phyloP scores from a whole-genome alignment of 2,797 vertebrate genomes.

The Enteromius paludinosus region DNA sequence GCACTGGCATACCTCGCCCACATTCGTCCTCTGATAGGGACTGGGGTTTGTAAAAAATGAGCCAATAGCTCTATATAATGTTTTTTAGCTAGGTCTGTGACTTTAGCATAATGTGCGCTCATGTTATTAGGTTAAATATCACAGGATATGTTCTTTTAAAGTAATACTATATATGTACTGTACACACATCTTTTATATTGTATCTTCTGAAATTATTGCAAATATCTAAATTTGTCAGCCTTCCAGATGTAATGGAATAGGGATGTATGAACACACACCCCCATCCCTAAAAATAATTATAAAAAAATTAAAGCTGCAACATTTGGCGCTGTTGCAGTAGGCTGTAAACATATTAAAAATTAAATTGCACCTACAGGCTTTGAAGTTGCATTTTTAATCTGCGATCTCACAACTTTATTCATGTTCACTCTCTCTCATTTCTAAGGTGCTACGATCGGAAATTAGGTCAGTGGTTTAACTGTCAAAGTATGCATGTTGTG shows the following conservation, averaged over 20 bases:
- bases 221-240: neutral
- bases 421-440: conserved; percentile 50
- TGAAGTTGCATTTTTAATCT: conserved; percentile 71
- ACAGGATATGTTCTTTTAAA: neutral
- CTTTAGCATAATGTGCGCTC: conserved; percentile 14
- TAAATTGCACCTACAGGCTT: conserved; percentile 77
- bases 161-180: neutral
- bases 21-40: conserved; percentile 56
- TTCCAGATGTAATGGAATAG: conserved; percentile 55
- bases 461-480: conserved; percentile 42
- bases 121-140: conserved; percentile 20
- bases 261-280: conserved; percentile 49
- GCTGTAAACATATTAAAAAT: conserved; percentile 81
- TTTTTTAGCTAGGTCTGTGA: conserved; percentile 25
- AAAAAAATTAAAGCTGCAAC: conserved; percentile 68
- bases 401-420: conserved; percentile 63
- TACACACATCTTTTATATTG: neutral
- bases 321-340: conserved; percentile 70
- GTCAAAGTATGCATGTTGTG: neutral
- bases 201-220: conserved; percentile 25
- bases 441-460: conserved; percentile 34
- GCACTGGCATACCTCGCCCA: conserved; percentile 54
- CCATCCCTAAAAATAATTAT: conserved; percentile 68
- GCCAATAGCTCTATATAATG: conserved; percentile 30
- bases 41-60: conserved; percentile 41